Conservation (phyloP, 2,113 vertebrate species). For the Odocoileus virginianus region DNA sequence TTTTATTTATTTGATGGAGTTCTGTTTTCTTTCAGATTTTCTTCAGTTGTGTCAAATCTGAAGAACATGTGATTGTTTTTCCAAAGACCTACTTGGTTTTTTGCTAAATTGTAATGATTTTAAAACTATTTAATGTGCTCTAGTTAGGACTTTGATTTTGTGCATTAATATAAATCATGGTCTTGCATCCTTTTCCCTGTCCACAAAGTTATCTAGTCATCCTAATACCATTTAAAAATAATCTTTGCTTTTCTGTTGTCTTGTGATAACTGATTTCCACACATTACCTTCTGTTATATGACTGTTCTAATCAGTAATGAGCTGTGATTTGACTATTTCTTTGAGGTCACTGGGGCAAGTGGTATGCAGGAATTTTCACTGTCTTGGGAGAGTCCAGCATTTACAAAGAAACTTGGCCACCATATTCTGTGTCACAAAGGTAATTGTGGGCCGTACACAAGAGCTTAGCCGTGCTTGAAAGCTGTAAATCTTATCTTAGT, state of each 20-base stretch:
- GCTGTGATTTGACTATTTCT: not conserved
- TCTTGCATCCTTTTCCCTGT: not conserved
- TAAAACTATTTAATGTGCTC: not conserved
- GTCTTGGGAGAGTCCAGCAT: not conserved
- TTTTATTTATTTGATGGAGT: not conserved
- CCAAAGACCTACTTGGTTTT: not conserved
- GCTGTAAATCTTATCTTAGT: conserved; percentile 83
- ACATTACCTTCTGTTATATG: not conserved
- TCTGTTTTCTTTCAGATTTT: not conserved
- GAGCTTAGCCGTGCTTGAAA: conserved; percentile 70
- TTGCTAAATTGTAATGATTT: not conserved
- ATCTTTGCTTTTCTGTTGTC: not conserved
- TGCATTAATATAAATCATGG: not conserved
- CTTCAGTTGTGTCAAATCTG: not conserved
- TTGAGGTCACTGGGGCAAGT: not conserved
- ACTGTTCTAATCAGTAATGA: not conserved
- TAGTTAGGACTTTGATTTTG: not conserved
- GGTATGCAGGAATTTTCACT: conserved; percentile 41
- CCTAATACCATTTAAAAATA: not conserved
- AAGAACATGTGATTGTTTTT: not conserved
- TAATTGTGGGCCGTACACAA: conserved; percentile 39
- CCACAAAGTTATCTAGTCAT: not conserved
- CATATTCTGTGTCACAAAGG: conserved; percentile 56
- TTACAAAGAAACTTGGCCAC: conserved; percentile 42
- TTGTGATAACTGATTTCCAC: not conserved